Percentiles rank a stretch among this genome's conserved stretches.
phyloP scores from a whole-genome alignment of 2,888 invertebrate genomes.

The Diploptera punctata region DNA sequence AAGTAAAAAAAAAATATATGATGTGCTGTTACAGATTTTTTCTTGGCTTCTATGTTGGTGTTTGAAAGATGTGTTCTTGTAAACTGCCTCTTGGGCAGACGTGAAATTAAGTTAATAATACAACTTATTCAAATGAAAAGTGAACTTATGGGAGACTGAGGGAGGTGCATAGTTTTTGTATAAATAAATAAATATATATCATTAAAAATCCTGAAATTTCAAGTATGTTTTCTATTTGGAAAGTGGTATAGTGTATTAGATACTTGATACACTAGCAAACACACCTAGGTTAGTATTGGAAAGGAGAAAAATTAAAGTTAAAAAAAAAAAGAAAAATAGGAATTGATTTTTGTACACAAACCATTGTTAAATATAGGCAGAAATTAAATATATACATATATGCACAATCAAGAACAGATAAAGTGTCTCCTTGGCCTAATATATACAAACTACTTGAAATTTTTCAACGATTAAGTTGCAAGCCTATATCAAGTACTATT shows the following conservation, averaged over 20 bases:
- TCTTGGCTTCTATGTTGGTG: constrained; percentile 40
- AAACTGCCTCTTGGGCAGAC: constrained; percentile 26
- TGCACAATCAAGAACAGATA: constrained; percentile 43
- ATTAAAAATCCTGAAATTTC: constrained; percentile 19
- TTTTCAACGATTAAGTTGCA: constrained; percentile 39
- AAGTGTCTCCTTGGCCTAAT: constrained; percentile 43
- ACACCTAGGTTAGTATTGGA: constrained; percentile 34
- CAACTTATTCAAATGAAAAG: constrained; percentile 6
- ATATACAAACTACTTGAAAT: constrained; percentile 39
- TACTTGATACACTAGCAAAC: background rate
- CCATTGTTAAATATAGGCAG: constrained; percentile 28
- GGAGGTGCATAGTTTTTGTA: constrained; percentile 21
- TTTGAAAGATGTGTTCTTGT: constrained; percentile 34
- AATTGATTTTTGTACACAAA: constrained; percentile 37
- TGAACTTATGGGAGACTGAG: constrained; percentile 25
- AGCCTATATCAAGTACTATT: constrained; percentile 34
- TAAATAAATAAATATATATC: constrained; percentile 18
- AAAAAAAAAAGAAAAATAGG: no score
- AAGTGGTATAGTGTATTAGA: constrained; percentile 25
- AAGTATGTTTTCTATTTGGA: constrained; percentile 25
- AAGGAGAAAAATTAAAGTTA: constrained; percentile 31
- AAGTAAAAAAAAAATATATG: no score
- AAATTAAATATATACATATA: constrained; percentile 34
- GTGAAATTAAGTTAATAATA: constrained; percentile 35
- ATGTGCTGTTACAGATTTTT: constrained; percentile 26